Evolutionary conservation across 2,888 invertebrate genomes (phyloP), one percentile per base, ranked within the genome.

Genomic region (Eristalis arbustorum): DNA sequence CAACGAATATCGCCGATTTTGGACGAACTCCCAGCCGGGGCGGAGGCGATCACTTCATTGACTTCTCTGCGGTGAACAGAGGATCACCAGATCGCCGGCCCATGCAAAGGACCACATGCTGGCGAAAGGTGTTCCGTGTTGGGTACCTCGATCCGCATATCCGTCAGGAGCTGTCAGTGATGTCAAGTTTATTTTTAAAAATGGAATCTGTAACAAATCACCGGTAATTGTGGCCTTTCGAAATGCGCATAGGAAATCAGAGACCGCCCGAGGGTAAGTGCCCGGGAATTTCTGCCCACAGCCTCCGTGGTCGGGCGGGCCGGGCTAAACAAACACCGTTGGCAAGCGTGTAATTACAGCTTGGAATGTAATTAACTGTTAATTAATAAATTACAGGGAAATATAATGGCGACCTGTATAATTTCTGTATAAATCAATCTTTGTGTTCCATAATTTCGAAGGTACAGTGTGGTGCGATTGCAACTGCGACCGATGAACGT

Each of bases 1-100:
- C 88, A 85, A 80, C 83, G 78, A 68, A n/a, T n/a, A n/a, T 74
- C 73, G 72, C 88, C 82, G 88, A 89, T 88, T 83, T 25, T n/a
- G 63, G 63, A 69, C 61, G 31, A 25, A 25, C 42, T 77, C 62
- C 68, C 25, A 18, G 28, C 42, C 74, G 59, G 56, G 63, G 25
- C 6, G 64, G 75, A 25, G 63, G 87, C 78, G 62, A 78, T 76
- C 89, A 88, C 59, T 62, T 25, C 42, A 63, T 68, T 67, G 59
- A 63, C 5, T 69, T 40, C 64, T 49, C 73, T 69, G 25, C 73
- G 68, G 8, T 5, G 22, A 66, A 13, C 68, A 40, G 64, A 63
- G 40, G 66, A 75, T 71, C 67, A n/a, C 61, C 4, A n/a, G 42
- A n/a, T n/a, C n/a, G n/a, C n/a, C n/a, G n/a, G n/a, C n/a, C 14